A percentile compares a stretch with the other conserved stretches of the same genome.
These are phyloP conservation scores for Cybosia mesomella DNA, from an alignment of 2,888 invertebrate genomes.

Conservation along the genomic window DNA sequence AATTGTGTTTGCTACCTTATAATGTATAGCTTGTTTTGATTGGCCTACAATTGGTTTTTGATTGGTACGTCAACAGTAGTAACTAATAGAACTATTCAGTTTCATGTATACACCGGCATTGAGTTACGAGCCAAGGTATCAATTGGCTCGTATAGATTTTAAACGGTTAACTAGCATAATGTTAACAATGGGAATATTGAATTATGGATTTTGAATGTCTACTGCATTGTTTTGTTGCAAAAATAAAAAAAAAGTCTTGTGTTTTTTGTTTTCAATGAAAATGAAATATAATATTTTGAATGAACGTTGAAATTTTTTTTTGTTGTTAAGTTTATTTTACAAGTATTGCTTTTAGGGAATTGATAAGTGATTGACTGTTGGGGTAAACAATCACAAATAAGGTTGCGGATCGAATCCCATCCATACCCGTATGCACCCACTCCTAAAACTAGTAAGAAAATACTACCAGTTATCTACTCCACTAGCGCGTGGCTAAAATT, in stretches of 20 bases:
- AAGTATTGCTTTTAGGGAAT: too few species aligned
- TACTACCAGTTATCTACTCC: too few species aligned
- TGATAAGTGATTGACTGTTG: too few species aligned
- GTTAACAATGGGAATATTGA: constrained; percentile 10
- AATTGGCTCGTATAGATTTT: background rate
- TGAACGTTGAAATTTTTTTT: background rate
- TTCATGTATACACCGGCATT: too few species aligned
- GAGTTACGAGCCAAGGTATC: background rate
- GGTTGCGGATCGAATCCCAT: too few species aligned
- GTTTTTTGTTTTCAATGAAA: background rate
- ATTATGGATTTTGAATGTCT: background rate
- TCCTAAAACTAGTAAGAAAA: too few species aligned
- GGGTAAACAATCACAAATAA: too few species aligned
- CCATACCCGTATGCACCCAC: too few species aligned
- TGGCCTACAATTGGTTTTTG: background rate
- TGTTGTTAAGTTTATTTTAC: background rate
- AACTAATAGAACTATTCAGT: too few species aligned
- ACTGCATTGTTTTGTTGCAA: background rate
- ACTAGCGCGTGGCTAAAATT: too few species aligned
- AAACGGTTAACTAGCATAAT: background rate
- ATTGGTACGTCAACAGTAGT: too few species aligned
- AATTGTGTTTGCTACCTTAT: background rate
- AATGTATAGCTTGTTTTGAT: background rate
- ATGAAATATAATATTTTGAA: too few species aligned
- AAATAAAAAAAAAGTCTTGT: background rate